These are phyloP conservation scores for Chrysochloris asiatica DNA, from an alignment of 2,113 vertebrate species.

Conservation along the genomic window DNA sequence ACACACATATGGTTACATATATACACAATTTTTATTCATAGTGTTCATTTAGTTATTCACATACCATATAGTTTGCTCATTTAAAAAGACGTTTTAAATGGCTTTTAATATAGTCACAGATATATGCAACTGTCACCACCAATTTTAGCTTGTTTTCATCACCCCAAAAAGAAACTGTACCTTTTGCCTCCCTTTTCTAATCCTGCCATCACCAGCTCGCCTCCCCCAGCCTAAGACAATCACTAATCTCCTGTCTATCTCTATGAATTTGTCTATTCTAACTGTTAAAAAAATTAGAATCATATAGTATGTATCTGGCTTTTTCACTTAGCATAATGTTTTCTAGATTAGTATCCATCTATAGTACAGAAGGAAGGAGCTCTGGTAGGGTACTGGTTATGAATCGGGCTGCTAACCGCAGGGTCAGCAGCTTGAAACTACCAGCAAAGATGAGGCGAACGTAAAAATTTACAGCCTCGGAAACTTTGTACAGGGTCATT, in stretches of 20 bases:
- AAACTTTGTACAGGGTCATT: no score
- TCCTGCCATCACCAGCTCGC: neutral
- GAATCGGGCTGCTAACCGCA: no score
- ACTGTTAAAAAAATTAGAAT: neutral
- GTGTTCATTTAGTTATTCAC: no score
- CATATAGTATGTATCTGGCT: neutral
- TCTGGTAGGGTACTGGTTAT: no score
- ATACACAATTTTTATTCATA: neutral
- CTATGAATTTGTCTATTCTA: neutral
- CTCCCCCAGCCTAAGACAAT: neutral
- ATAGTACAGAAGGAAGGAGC: no score
- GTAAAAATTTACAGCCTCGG: no score
- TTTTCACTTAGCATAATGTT: neutral
- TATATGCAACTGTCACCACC: neutral
- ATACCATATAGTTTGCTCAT: no score
- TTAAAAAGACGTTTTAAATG: no score
- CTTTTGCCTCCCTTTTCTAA: neutral
- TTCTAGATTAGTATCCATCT: slow-evolving; percentile 21
- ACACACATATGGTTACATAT: neutral
- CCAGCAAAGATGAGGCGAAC: no score
- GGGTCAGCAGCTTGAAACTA: no score
- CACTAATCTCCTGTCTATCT: neutral
- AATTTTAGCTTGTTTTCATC: neutral
- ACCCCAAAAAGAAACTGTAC: neutral
- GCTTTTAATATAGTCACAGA: neutral